phyloP scores from a whole-genome alignment of 2,113 vertebrate species.

The Galemys pyrenaicus region DNA sequence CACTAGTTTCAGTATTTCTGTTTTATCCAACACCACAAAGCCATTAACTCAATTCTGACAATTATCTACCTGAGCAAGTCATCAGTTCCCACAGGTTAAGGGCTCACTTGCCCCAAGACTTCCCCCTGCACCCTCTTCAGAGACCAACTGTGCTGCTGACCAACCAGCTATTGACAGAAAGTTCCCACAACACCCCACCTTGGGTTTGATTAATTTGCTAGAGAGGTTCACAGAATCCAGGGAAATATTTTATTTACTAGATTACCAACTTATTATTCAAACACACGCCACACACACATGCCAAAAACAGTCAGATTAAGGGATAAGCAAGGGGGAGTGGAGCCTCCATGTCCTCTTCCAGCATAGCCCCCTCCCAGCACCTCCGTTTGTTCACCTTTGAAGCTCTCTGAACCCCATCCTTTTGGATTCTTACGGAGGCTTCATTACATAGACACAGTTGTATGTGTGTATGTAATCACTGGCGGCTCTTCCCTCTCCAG shows the following conservation, averaged over 20 bases:
- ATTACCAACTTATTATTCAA: no score
- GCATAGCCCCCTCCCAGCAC: background rate
- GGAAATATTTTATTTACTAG: no score
- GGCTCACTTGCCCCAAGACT: background rate
- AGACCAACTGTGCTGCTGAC: background rate
- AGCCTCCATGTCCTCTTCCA: background rate
- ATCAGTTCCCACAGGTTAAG: background rate
- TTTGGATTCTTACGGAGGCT: background rate
- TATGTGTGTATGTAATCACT: background rate
- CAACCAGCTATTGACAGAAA: background rate
- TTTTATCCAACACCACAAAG: background rate
- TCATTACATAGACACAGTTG: background rate
- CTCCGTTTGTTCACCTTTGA: accelerated
- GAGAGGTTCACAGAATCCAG: no score
- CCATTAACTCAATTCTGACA: background rate
- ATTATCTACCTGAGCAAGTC: no score
- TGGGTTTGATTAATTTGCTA: no score
- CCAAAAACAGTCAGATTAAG: background rate
- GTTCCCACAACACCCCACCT: background rate
- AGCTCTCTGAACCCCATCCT: background rate
- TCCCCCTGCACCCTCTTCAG: background rate
- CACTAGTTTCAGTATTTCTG: background rate
- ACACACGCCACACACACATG: no score
- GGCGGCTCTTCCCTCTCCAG: background rate
- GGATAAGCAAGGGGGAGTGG: accelerated